phyloP scores from a whole-genome alignment of 1,140 invertebrate genomes.

The Drosophila bocki region DNA sequence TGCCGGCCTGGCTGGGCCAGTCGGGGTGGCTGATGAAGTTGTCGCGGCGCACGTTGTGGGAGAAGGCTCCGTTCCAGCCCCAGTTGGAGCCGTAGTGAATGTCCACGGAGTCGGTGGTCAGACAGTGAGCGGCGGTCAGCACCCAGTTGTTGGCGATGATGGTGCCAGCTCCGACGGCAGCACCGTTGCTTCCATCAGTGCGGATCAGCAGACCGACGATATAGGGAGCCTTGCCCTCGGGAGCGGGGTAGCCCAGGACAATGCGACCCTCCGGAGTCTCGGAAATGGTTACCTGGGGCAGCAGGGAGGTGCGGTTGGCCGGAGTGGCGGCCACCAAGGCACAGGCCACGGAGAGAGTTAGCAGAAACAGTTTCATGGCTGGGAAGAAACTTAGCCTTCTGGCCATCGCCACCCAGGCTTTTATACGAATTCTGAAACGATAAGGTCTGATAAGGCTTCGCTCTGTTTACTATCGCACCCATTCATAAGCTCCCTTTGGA shows the following conservation, averaged over 20 bases:
- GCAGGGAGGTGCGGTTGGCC: slow-evolving; percentile 11
- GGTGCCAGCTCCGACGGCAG: slow-evolving; percentile 86
- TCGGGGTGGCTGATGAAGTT: slow-evolving; percentile 56
- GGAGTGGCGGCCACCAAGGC: slow-evolving; percentile 28
- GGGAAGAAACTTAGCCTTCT: slow-evolving; percentile 2
- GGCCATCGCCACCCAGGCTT: neutral
- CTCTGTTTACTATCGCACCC: neutral
- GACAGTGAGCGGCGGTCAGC: slow-evolving; percentile 88
- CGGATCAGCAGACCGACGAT: slow-evolving; percentile 85
- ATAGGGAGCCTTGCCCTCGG: slow-evolving; percentile 85
- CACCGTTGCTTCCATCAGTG: slow-evolving; percentile 54
- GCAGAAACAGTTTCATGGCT: slow-evolving; percentile 49
- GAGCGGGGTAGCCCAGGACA: slow-evolving; percentile 58
- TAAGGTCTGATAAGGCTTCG: slow-evolving; percentile 14
- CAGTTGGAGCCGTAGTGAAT: slow-evolving; percentile 71
- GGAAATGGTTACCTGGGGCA: slow-evolving; percentile 5
- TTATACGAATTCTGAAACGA: slow-evolving; percentile 11
- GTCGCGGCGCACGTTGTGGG: slow-evolving; percentile 44
- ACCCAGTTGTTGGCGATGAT: slow-evolving; percentile 86
- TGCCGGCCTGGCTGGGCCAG: slow-evolving; percentile 50
- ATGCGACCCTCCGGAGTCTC: slow-evolving; percentile 42
- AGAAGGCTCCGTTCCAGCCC: slow-evolving; percentile 38
- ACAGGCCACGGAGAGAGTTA: slow-evolving; percentile 28
- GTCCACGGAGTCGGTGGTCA: slow-evolving; percentile 48
- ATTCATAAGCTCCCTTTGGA: slow-evolving; percentile 7